A percentile compares a stretch with the other conserved stretches of the same genome.
These are phyloP conservation scores for Scrobipalpa atriplicella DNA, from an alignment of 2,888 invertebrate species.

Conservation along the genomic window DNA sequence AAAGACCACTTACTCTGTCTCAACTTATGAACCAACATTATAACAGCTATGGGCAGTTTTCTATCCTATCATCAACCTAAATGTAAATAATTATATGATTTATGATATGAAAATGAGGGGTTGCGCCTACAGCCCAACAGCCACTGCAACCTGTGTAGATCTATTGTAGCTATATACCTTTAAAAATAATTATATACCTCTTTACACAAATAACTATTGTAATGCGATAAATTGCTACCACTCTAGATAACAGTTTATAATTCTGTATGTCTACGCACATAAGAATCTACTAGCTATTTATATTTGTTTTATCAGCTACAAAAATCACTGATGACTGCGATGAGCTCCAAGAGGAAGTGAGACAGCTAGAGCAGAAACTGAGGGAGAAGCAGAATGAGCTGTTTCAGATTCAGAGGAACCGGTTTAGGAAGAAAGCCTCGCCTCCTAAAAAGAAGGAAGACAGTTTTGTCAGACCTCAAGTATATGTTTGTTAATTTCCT, in stretches of 20 bases:
- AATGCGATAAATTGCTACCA: too few relatives aligned
- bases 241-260: background rate
- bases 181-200: too few relatives aligned
- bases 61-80: slow-evolving; percentile 6
- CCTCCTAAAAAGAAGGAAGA: slow-evolving; percentile 48
- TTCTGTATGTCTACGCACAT: background rate
- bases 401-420: slow-evolving; percentile 62
- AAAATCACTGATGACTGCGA: slow-evolving; percentile 11
- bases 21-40: background rate
- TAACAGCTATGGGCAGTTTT: background rate
- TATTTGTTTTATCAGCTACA: background rate
- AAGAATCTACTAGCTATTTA: background rate
- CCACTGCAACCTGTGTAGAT: too few relatives aligned
- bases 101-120: background rate
- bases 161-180: too few relatives aligned
- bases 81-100: background rate
- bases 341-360: slow-evolving; percentile 56
- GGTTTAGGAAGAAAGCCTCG: slow-evolving; percentile 48
- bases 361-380: slow-evolving; percentile 53
- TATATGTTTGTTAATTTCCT: background rate
- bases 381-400: slow-evolving; percentile 59
- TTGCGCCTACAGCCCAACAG: too few relatives aligned
- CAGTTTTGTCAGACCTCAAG: slow-evolving; percentile 52
- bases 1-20: too few relatives aligned
- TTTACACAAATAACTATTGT: too few relatives aligned